These are phyloP conservation scores for Aphidius ervi DNA, from an alignment of 1,140 invertebrate species.

Conservation along the genomic window DNA sequence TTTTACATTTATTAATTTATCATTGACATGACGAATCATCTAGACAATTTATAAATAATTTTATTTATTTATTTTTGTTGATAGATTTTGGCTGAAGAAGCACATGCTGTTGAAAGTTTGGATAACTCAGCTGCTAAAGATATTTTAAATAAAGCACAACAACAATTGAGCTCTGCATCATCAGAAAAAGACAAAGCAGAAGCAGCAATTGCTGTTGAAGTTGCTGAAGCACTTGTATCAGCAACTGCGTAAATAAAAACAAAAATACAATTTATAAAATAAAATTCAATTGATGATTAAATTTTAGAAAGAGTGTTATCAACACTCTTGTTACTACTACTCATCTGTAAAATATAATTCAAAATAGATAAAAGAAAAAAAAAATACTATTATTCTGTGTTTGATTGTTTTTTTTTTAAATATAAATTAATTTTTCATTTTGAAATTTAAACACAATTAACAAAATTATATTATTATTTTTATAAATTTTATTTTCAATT, in stretches of 20 bases:
- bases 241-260: slow-evolving; percentile 63
- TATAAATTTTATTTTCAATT: too few species aligned
- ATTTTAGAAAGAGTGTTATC: slow-evolving; percentile 20
- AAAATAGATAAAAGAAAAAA: slow-evolving; percentile 1
- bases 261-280: slow-evolving; percentile 12
- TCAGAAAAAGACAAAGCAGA: slow-evolving; percentile 85
- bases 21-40: background rate
- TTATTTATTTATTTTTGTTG: slow-evolving; percentile 19
- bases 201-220: slow-evolving; percentile 92
- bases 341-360: background rate
- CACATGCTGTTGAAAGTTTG: slow-evolving; percentile 80
- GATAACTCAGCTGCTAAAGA: slow-evolving; percentile 80
- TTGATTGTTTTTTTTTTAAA: too few species aligned
- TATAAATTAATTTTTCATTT: too few species aligned
- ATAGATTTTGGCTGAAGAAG: slow-evolving; percentile 93
- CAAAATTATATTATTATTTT: too few species aligned
- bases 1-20: background rate
- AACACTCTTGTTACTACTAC: slow-evolving; percentile 11
- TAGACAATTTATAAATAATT: background rate
- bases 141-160: slow-evolving; percentile 79
- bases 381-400: background rate
- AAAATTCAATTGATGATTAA: slow-evolving; percentile 3
- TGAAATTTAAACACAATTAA: too few species aligned
- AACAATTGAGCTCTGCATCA: slow-evolving; percentile 71
- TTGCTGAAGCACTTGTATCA: slow-evolving; percentile 87